These are phyloP conservation scores for Zingel zingel DNA, from an alignment of 2,113 vertebrate species.

Conservation along the genomic window DNA sequence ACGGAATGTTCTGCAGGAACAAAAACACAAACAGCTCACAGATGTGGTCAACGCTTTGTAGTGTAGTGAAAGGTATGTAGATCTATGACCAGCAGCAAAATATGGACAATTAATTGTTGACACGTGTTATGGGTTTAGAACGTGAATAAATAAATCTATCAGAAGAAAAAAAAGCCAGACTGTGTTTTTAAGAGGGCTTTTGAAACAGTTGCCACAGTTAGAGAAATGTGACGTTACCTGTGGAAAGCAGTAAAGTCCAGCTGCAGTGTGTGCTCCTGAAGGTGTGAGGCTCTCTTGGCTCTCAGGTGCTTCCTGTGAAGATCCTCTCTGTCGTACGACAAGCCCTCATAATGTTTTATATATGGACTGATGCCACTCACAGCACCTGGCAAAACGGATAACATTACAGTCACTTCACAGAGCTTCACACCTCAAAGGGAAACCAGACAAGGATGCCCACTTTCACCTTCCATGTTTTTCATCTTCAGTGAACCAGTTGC, in stretches of 20 bases:
- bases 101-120: neutral
- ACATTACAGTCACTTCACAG: neutral
- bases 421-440: neutral
- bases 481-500: neutral
- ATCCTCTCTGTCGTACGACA: constrained; percentile 70
- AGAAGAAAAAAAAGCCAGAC: neutral
- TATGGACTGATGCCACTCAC: constrained; percentile 66
- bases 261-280: constrained; percentile 51
- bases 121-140: neutral
- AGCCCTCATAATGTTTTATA: constrained; percentile 77
- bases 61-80: constrained; percentile 3
- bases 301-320: constrained; percentile 76
- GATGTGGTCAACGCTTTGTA: constrained; percentile 46
- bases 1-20: constrained; percentile 76
- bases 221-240: constrained; percentile 59
- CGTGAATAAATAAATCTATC: constrained; percentile 2
- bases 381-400: constrained; percentile 56
- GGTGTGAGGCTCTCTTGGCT: constrained; percentile 49
- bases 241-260: constrained; percentile 82
- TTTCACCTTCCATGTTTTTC: neutral
- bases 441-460: neutral
- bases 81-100: constrained; percentile 6
- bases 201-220: neutral
- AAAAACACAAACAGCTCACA: constrained; percentile 46
- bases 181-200: neutral